Evolutionary conservation across 2,888 invertebrate genomes (phyloP).

Genomic region (Microctonus aethiopoides): DNA sequence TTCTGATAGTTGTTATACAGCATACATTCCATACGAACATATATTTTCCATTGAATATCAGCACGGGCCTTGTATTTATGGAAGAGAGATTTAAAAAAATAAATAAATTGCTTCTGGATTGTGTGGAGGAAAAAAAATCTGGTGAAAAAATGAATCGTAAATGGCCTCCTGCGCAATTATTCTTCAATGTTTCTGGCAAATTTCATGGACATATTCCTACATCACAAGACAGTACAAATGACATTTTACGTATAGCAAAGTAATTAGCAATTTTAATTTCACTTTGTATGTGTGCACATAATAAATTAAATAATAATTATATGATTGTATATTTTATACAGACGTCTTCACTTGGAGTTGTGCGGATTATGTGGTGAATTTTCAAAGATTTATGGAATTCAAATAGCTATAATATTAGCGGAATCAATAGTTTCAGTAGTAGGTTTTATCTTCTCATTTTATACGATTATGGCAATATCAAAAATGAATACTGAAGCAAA

Average conservation of each 20-base stretch:
- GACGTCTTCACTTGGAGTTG: constrained; percentile 36
- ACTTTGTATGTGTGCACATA: neutral
- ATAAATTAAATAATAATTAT: too few relatives aligned
- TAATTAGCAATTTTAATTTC: neutral
- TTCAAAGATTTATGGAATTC: constrained; percentile 8
- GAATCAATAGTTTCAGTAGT: constrained; percentile 30
- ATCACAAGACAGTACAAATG: neutral
- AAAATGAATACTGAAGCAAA: too few relatives aligned
- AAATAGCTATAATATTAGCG: constrained; percentile 29
- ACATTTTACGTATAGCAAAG: neutral
- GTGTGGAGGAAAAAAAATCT: neutral
- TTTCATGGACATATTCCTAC: neutral
- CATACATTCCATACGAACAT: constrained; percentile 23
- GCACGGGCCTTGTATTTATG: constrained; percentile 10
- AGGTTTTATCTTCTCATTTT: too few relatives aligned
- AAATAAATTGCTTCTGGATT: constrained; percentile 6
- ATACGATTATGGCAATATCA: too few relatives aligned
- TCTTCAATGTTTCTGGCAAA: neutral
- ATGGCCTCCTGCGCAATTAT: neutral
- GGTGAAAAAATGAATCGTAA: neutral
- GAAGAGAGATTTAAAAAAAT: constrained; percentile 13
- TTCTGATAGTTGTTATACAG: neutral
- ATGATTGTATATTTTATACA: too few relatives aligned
- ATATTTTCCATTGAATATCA: constrained; percentile 18
- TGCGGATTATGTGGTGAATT: constrained; percentile 18